phyloP scores from a whole-genome alignment of 2,113 vertebrate genomes.

The Erythrocercus mccallii region DNA sequence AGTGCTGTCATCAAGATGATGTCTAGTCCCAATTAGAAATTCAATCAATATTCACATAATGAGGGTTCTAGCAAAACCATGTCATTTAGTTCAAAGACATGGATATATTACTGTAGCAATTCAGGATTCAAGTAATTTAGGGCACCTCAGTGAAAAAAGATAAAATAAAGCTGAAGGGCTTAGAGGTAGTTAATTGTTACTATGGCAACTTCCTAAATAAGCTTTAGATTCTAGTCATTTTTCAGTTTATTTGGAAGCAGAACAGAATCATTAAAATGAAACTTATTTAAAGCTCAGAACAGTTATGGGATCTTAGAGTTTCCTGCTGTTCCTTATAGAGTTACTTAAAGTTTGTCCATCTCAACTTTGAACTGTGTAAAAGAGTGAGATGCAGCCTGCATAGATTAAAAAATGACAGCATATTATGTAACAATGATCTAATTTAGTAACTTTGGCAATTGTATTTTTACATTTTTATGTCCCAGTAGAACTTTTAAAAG shows the following conservation, averaged over 20 bases:
- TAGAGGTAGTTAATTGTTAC: conserved; percentile 56
- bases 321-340: neutral
- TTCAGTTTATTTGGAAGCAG: conserved; percentile 46
- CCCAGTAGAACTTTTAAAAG: neutral
- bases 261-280: conserved; percentile 12
- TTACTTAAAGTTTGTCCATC: neutral
- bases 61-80: conserved; percentile 35
- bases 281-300: conserved; percentile 21
- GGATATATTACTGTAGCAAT: conserved; percentile 38
- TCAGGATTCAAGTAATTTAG: conserved; percentile 54
- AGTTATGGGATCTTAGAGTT: neutral
- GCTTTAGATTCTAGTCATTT: conserved; percentile 37
- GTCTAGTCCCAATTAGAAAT: conserved; percentile 43
- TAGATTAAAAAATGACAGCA: neutral
- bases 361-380: neutral
- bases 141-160: conserved; percentile 26
- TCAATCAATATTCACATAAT: conserved; percentile 53
- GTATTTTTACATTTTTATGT: neutral
- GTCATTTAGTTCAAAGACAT: conserved; percentile 59
- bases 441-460: neutral
- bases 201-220: conserved; percentile 53
- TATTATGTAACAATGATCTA: neutral
- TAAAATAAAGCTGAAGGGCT: conserved; percentile 36
- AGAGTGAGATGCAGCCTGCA: neutral
- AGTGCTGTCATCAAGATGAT: conserved; percentile 28